Base-by-base conservation (phyloP, 1,140 invertebrate genomes). In the Frieseomelitta varia region DNA sequence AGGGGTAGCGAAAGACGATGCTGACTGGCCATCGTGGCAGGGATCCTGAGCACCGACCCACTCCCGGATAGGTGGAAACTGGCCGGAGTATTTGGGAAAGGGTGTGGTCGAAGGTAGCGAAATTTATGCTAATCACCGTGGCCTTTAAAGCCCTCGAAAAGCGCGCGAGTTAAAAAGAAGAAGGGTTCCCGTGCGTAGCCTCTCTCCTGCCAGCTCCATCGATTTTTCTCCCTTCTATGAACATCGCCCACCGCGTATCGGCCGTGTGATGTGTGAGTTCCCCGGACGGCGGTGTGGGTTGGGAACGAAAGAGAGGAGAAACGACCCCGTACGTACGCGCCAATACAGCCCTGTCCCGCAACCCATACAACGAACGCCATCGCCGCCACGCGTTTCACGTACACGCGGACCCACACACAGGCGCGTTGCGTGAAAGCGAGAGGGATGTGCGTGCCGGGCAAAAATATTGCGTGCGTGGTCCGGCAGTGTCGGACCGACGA, bases 171-270 rank as follows among this genome's bases (percentile, higher is more conserved):
- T 56, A 65, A 84, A 88, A 85, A 85, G 89, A 90, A 89, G 90
- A 91, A 89, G 90, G 91, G 91, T 90, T 78, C 85, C 84, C 87
- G 83, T 80, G 77, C 68, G 68, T 83, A 68, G 81, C 65, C 82
- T 73, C 82, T 65, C 81, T 75, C 24, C 75, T 56, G 73, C 78
- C 87, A 92, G 93, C 93, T 94, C 90, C 90, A 94, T 94, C 92
- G 93, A 94, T 94, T 94, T 94, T 93, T 93, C 91, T 92, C 87
- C 85, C 85, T 87, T 90, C 86, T 84, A 85, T 88, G 79, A 81
- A 79, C 79, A 53, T 81, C 53, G 69, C 58, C 81, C 68, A 69
- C 76, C 27, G 1, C 61, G 67, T 79, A 63, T 79, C 67, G 65
- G 81, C 27, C n/a, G 78, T 56, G 75, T 56, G 75, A 71, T 72